Base-by-base conservation (phyloP, 2,888 invertebrate species). In the Eupithecia pulchellata region DNA sequence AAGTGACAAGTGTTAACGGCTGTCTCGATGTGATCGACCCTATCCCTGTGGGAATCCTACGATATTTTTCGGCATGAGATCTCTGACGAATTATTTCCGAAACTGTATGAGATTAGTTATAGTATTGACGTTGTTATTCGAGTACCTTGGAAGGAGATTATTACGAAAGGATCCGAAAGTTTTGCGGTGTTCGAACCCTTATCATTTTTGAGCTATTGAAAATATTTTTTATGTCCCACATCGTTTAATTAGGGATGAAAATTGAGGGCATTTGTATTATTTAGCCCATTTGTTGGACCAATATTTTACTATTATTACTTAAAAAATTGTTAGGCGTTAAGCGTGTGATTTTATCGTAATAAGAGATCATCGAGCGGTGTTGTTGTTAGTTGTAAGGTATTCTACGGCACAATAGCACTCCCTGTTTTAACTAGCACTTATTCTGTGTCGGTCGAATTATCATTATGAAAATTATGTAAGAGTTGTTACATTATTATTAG, bases 251-350 rank as follows among this genome's bases (percentile, higher is more conserved):
- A 92, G 93, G 94, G 93, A 93, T 93, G 93, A 92, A 93, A 93
- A 94, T 93, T 94, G 91, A 91, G 94, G 94, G 94, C 93, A 91
- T 93, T 93, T 93, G 94, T 94, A 94, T 94, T 94, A 94, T 94
- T 94, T 93, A 93, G 94, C 94, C 94, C 94, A 94, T 94, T 93
- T 94, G 94, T 94, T 94, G 94, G 94, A 94, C 94, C 94, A 94
- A 94, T 94, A 94, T 94, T 94, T 94, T 93, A 93, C 93, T 93
- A 93, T 92, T 92, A 92, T 93, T 93, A 93, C 93, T 93, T 93
- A 93, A 93, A 86, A 92, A 93, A 94, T 94, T 94, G 94, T 94
- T 94, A 94, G 94, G 89, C 88, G 92, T 93, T 94, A 94, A 94
- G 94, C 90, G 94, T 93, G 94, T 94, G 94, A 94, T 94, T 93